Evolutionary conservation across 2,113 vertebrate species (phyloP).

Genomic region (Phalacrocorax pelagicus): DNA sequence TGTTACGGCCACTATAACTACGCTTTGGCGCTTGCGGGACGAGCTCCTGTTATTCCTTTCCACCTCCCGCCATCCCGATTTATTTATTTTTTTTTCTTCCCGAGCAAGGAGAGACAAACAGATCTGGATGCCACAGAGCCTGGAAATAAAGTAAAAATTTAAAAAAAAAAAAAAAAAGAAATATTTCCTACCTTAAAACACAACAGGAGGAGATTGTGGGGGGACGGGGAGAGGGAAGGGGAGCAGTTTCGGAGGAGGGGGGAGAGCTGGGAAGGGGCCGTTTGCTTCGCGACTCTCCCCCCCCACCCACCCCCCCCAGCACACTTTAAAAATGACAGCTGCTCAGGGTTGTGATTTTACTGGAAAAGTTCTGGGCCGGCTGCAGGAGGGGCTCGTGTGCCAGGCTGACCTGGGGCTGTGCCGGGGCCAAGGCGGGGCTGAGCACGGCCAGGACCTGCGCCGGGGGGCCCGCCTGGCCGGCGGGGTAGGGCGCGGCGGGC

Average conservation of each 20-base stretch:
- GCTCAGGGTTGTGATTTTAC: conserved; percentile 87
- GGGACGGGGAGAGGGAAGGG: conserved; percentile 5
- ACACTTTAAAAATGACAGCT: conserved; percentile 87
- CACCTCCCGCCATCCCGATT: neutral
- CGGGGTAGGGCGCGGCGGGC: too few relatives aligned
- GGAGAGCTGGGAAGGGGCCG: conserved; percentile 29
- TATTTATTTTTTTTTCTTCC: neutral
- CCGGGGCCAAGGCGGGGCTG: too few relatives aligned
- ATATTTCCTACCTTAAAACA: conserved; percentile 83
- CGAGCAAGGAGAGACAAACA: too few relatives aligned
- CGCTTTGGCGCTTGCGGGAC: conserved; percentile 26
- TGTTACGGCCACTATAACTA: conserved; percentile 85
- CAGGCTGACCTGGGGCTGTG: conserved; percentile 79
- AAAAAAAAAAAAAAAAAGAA: neutral
- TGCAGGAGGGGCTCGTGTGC: conserved; percentile 84
- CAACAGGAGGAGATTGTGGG: conserved; percentile 63
- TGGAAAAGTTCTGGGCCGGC: conserved; percentile 80
- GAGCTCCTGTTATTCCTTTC: neutral
- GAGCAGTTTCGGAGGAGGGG: neutral
- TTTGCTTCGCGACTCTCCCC: conserved; percentile 18
- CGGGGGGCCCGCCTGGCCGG: too few relatives aligned
- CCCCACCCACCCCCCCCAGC: neutral
- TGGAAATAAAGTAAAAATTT: too few relatives aligned
- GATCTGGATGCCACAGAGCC: too few relatives aligned
- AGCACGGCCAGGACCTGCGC: too few relatives aligned